Evolutionary conservation across 2,797 vertebrate genomes (phyloP).

Genomic region (Poliocrania exsul): DNA sequence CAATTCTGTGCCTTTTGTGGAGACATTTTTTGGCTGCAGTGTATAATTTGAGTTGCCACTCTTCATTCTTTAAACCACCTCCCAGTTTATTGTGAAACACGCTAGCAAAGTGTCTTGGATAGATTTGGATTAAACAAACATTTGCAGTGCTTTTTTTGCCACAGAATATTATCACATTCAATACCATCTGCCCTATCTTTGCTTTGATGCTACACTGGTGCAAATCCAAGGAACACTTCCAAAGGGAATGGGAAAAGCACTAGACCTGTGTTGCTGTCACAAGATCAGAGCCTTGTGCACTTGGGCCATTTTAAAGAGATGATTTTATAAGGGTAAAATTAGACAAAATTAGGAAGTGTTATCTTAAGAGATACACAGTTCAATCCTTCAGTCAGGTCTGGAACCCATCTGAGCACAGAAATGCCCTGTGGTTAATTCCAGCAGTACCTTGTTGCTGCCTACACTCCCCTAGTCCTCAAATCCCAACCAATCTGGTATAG

Average conservation of each 20-base stretch:
- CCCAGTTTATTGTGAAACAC: not conserved
- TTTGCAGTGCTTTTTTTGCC: not conserved
- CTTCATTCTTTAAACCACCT: not conserved
- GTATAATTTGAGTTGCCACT: not conserved
- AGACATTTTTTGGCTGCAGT: not conserved
- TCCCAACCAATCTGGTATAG: no score
- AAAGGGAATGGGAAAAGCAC: not conserved
- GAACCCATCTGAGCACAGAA: not conserved
- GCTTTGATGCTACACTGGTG: not conserved
- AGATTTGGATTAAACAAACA: not conserved
- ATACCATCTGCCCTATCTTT: not conserved
- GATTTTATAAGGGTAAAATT: not conserved
- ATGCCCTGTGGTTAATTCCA: not conserved
- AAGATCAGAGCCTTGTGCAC: not conserved
- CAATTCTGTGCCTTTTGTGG: not conserved
- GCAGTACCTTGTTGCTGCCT: no score
- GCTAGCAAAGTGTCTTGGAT: not conserved
- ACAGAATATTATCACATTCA: fast-evolving
- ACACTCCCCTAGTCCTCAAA: not conserved
- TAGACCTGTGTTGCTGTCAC: not conserved
- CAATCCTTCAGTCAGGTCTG: not conserved
- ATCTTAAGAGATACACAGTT: not conserved
- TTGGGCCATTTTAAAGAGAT: not conserved
- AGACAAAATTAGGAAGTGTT: not conserved
- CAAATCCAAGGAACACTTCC: not conserved